Evolutionary conservation across 2,888 invertebrate species (phyloP), one percentile per base, ranked within the genome.

Genomic region (Athetis lepigone): DNA sequence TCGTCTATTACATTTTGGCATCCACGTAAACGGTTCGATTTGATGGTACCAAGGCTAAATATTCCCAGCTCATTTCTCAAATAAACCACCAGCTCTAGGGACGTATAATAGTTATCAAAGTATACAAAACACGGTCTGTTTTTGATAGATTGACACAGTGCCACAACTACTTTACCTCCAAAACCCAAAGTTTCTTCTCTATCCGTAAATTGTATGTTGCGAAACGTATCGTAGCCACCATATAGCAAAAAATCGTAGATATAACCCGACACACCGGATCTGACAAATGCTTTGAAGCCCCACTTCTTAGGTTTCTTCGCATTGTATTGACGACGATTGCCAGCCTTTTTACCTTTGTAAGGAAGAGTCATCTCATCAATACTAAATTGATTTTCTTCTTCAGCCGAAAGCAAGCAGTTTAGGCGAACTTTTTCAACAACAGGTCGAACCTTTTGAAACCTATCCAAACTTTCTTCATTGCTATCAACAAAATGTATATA

Each of bases 401-500:
- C 55, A 23, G 54, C 59, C 2, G 42, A 33, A 25, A 25, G 37
- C 50, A 60, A 52, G 52, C 51, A 60, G 45, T 60, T 60, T 33
- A 39, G 39, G 18, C 51, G 40, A 37, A 59, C 50, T 51, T 51
- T 59, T 59, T 59, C 59, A 33, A 59, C 29, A 19, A 65, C 42
- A 18, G 65, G 65, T 19, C 65, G 47, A 40, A 55, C 43, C 54
- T 65, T 55, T 84, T 60, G 49, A 50, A 55, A 65, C 33, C 65
- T 49, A 36, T 65, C 46, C 18, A 33, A 27, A 54, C 77, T 65
- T 13, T 75, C 70, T 23, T 58, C 21, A 29, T 40, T 72, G 62
- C 85, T 85, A 50, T 85, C 74, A 13, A 43, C 70, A 58, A 85
- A 87, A 70, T 86, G 85, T 11, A 84, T 5, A 52, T 37, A 69